A percentile compares a stretch with the other conserved stretches of the same genome.
phyloP scores from a whole-genome alignment of 1,140 invertebrate genomes.

The Cyrtorhinus lividipennis region DNA sequence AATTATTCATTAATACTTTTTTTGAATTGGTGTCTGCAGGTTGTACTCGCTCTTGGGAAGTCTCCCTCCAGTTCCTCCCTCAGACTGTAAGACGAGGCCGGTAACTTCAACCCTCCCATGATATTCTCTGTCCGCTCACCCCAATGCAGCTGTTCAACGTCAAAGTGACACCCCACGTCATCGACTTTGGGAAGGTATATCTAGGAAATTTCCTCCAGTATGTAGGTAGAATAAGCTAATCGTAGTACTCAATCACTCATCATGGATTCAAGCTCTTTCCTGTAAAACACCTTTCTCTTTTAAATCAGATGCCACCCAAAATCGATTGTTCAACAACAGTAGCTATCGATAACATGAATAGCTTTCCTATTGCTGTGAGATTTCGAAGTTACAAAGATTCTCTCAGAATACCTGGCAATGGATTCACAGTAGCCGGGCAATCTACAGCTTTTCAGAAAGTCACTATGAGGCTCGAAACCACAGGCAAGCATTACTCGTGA shows the following conservation, averaged over 20 bases:
- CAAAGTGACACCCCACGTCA: constrained; percentile 25
- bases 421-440: background rate
- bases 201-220: background rate
- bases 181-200: constrained; percentile 28
- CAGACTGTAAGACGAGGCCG: background rate
- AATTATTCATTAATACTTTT: background rate
- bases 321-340: constrained; percentile 17
- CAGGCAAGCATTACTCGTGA: background rate
- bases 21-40: background rate
- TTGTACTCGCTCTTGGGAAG: background rate
- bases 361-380: constrained; percentile 22
- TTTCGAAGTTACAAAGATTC: background rate
- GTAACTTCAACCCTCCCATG: background rate
- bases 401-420: background rate
- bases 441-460: background rate
- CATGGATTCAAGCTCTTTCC: background rate
- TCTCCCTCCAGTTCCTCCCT: background rate
- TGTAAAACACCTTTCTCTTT: background rate
- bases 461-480: background rate
- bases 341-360: constrained; percentile 25
- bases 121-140: constrained; percentile 26
- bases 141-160: constrained; percentile 29
- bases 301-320: constrained; percentile 15
- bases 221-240: background rate
- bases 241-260: background rate